Evolutionary conservation across 2,113 vertebrate genomes (phyloP).

Genomic region (Castor canadensis): DNA sequence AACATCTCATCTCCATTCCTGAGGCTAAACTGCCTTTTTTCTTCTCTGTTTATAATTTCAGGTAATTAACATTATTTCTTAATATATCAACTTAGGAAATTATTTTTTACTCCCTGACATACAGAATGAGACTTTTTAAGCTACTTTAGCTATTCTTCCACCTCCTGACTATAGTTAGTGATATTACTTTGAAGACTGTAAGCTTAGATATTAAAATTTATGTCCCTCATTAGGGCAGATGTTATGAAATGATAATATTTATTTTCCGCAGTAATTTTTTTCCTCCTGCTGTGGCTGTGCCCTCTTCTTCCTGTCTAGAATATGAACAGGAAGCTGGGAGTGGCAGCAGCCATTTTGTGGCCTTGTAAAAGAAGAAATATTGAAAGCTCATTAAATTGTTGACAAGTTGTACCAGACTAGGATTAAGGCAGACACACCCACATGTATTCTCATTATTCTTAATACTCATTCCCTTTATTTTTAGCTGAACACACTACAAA

Average conservation of each 20-base stretch:
- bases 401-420: background rate
- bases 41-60: background rate
- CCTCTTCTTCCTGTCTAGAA: background rate
- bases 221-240: background rate
- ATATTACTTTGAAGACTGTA: constrained; percentile 1
- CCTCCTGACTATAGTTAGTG: background rate
- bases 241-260: background rate
- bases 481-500: background rate
- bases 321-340: background rate
- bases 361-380: background rate
- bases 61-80: constrained; percentile 40
- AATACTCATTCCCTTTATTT: background rate
- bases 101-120: background rate
- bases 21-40: background rate
- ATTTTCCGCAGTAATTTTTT: background rate
- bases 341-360: background rate
- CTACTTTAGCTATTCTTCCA: background rate
- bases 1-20: background rate
- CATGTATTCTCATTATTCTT: background rate
- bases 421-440: background rate
- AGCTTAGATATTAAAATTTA: background rate
- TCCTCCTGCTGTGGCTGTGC: background rate
- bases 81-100: background rate
- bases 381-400: background rate
- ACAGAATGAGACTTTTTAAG: background rate